A percentile compares a stretch with the other conserved stretches of the same genome.
These are phyloP conservation scores for Habropoda laboriosa DNA, from an alignment of 1,140 invertebrate genomes.

Conservation along the genomic window DNA sequence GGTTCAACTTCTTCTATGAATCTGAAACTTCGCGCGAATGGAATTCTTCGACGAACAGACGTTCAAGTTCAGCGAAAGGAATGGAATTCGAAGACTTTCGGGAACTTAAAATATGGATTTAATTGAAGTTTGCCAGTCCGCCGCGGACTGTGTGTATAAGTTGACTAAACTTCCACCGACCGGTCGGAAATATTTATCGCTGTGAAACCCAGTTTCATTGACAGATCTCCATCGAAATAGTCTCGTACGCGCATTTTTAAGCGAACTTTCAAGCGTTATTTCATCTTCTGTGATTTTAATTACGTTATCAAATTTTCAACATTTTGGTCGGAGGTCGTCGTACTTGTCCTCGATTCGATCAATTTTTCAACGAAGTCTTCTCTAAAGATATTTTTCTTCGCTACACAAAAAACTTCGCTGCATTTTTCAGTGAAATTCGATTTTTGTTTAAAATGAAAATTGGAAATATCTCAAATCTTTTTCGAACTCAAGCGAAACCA, in stretches of 20 bases:
- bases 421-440: too few species aligned
- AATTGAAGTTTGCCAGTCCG: conserved; percentile 1
- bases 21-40: conserved; percentile 1
- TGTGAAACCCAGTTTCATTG: not conserved
- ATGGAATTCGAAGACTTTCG: conserved; percentile 8
- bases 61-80: conserved; percentile 15
- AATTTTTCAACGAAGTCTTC: too few species aligned
- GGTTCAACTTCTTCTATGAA: conserved; percentile 35
- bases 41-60: not conserved
- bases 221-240: not conserved
- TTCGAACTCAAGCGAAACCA: too few species aligned
- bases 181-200: not conserved
- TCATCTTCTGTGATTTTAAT: not conserved
- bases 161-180: not conserved
- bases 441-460: too few species aligned
- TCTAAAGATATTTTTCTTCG: too few species aligned
- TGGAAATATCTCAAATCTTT: too few species aligned
- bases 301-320: not conserved
- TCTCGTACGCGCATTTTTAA: not conserved
- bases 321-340: too few species aligned
- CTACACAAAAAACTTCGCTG: too few species aligned
- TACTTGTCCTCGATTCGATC: too few species aligned
- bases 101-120: conserved; percentile 22
- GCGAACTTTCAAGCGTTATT: not conserved
- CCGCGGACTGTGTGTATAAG: not conserved